These are phyloP conservation scores for Cecidostiba fungosa DNA, from an alignment of 2,888 invertebrate genomes.

Conservation along the genomic window DNA sequence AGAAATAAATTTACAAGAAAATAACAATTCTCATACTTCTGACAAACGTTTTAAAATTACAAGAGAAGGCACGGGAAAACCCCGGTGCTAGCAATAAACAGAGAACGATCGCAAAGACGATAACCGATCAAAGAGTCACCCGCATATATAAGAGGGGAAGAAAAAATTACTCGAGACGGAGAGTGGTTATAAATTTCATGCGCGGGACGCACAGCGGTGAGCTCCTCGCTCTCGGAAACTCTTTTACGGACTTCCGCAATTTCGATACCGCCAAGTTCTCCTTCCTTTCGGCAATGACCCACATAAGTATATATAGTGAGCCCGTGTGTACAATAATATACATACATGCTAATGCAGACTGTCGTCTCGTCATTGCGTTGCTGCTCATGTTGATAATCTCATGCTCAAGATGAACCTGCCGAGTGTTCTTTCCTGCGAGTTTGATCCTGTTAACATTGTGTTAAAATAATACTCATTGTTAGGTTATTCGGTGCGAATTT, in stretches of 20 bases:
- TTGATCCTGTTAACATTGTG: neutral
- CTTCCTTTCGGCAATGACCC: slow-evolving; percentile 67
- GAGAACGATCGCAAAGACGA: neutral
- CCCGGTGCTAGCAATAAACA: neutral
- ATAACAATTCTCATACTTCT: neutral
- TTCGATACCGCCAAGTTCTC: slow-evolving; percentile 55
- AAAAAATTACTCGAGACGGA: neutral
- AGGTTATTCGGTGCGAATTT: too few relatives aligned
- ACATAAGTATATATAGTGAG: slow-evolving; percentile 33
- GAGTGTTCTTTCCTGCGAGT: neutral
- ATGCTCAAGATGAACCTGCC: neutral
- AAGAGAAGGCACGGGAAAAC: neutral
- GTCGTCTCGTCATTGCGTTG: neutral
- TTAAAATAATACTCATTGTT: too few relatives aligned
- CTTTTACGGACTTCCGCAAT: slow-evolving; percentile 60
- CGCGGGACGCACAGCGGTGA: neutral
- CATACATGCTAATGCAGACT: neutral
- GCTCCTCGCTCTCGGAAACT: slow-evolving; percentile 35
- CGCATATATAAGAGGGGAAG: slow-evolving; percentile 6
- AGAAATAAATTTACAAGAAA: neutral
- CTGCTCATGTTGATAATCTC: neutral
- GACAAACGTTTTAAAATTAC: neutral
- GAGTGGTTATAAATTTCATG: slow-evolving; percentile 23
- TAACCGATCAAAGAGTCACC: neutral
- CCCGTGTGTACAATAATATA: neutral